These are phyloP conservation scores for Stigmatopora argus DNA, from an alignment of 2,113 vertebrate genomes.

Conservation along the genomic window DNA sequence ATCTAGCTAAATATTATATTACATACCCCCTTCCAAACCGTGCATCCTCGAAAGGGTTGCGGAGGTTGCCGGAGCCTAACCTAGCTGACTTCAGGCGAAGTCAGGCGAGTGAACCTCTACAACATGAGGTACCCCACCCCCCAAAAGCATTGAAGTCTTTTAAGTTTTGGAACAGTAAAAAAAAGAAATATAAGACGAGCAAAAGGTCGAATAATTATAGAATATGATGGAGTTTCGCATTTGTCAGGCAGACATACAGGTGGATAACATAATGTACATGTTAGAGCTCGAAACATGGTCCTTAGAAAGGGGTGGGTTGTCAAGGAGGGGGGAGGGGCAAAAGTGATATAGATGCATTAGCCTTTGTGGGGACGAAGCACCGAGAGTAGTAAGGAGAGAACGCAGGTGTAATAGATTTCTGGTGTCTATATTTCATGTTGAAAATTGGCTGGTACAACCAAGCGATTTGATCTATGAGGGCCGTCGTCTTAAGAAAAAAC, in stretches of 20 bases:
- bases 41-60: too few relatives aligned
- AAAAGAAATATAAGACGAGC: conserved; percentile 38
- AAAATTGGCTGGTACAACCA: conserved; percentile 98
- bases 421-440: conserved; percentile 99
- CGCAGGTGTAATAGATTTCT: conserved; percentile 91
- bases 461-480: conserved; percentile 95
- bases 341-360: conserved; percentile 54
- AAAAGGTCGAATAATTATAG: conserved; percentile 64
- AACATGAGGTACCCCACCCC: neutral
- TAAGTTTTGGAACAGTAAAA: neutral
- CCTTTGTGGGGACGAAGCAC: conserved; percentile 39
- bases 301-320: conserved; percentile 11
- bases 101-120: too few relatives aligned
- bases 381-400: conserved; percentile 54
- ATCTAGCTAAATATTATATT: too few relatives aligned
- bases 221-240: conserved; percentile 61
- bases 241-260: conserved; percentile 51
- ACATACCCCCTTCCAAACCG: too few relatives aligned
- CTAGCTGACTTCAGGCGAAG: too few relatives aligned
- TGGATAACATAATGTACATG: conserved; percentile 59
- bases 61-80: too few relatives aligned
- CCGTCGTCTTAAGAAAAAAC: conserved; percentile 99
- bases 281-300: conserved; percentile 48
- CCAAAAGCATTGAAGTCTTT: neutral
- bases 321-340: conserved; percentile 32